phyloP scores from a whole-genome alignment of 2,888 invertebrate species.

The Cryptosula pallasiana region DNA sequence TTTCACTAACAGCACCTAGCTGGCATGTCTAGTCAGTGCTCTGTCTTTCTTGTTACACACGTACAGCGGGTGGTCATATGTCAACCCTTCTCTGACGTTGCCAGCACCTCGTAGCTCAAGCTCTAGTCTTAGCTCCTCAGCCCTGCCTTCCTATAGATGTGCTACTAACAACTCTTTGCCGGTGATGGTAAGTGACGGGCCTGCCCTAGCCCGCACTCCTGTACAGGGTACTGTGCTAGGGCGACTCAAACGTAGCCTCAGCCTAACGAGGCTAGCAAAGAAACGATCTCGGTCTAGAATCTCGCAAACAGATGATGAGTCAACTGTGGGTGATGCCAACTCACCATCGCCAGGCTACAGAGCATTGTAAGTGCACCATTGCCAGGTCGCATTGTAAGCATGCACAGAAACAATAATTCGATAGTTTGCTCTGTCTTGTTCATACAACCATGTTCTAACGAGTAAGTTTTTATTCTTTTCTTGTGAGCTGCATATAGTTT shows the following conservation, averaged over 20 bases:
- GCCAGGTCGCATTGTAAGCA: not conserved
- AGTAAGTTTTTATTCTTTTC: no score
- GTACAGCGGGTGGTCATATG: slow-evolving; percentile 11
- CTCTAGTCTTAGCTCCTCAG: slow-evolving; percentile 8
- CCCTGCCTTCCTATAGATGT: slow-evolving; percentile 22
- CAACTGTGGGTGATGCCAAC: not conserved
- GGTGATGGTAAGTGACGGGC: slow-evolving; percentile 6
- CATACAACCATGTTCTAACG: no score
- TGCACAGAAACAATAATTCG: no score
- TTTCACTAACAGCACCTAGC: no score
- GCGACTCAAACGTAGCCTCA: slow-evolving; percentile 14
- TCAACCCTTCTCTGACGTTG: not conserved
- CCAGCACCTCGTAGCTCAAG: not conserved
- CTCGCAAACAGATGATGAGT: slow-evolving; percentile 20
- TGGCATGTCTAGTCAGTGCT: no score
- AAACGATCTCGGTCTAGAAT: slow-evolving; percentile 22
- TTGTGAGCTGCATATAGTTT: no score
- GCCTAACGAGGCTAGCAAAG: slow-evolving; percentile 13
- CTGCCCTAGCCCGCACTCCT: not conserved
- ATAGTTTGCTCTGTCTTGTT: no score
- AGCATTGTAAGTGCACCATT: not conserved
- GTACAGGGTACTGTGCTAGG: slow-evolving; percentile 10
- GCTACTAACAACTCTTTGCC: slow-evolving; percentile 9
- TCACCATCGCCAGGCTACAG: slow-evolving; percentile 3
- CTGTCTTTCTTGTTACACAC: not conserved